These are phyloP conservation scores for Carapus acus DNA, from an alignment of 2,797 vertebrate genomes.

Conservation along the genomic window DNA sequence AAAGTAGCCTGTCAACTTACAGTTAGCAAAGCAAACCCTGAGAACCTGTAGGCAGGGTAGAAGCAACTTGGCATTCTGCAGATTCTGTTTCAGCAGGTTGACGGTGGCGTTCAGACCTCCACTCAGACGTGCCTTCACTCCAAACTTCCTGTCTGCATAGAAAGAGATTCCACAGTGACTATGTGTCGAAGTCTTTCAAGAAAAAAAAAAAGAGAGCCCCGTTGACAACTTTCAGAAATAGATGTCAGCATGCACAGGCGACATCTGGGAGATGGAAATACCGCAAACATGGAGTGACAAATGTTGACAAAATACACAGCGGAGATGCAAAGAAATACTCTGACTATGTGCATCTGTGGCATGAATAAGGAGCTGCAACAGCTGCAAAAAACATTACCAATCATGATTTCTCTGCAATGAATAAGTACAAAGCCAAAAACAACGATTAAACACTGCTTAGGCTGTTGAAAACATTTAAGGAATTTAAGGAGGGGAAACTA, in stretches of 20 bases:
- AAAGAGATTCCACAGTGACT: slow-evolving; percentile 26
- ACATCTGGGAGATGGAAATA: neutral
- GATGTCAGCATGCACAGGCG: neutral
- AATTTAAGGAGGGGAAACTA: too few relatives aligned
- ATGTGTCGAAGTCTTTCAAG: neutral
- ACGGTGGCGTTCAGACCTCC: slow-evolving; percentile 84
- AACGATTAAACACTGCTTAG: too few relatives aligned
- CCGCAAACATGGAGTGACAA: too few relatives aligned
- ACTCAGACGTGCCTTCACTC: slow-evolving; percentile 88
- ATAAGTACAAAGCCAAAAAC: too few relatives aligned
- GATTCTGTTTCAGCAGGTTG: slow-evolving; percentile 87
- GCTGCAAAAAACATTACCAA: too few relatives aligned
- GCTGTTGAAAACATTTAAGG: too few relatives aligned
- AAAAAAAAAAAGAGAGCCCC: neutral
- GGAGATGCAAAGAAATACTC: too few relatives aligned
- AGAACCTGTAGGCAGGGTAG: slow-evolving; percentile 94
- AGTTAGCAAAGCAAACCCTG: slow-evolving; percentile 86
- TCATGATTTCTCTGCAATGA: too few relatives aligned
- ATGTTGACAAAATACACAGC: too few relatives aligned
- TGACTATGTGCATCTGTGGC: too few relatives aligned
- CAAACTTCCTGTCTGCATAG: slow-evolving; percentile 91
- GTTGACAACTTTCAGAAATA: neutral
- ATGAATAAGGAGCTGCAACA: too few relatives aligned
- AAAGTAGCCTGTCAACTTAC: slow-evolving; percentile 72
- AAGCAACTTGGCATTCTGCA: slow-evolving; percentile 84